A percentile compares a stretch with the other conserved stretches of the same genome.
Conservation (phyloP, 2,888 invertebrate genomes). For the Adelphocoris suturalis region DNA sequence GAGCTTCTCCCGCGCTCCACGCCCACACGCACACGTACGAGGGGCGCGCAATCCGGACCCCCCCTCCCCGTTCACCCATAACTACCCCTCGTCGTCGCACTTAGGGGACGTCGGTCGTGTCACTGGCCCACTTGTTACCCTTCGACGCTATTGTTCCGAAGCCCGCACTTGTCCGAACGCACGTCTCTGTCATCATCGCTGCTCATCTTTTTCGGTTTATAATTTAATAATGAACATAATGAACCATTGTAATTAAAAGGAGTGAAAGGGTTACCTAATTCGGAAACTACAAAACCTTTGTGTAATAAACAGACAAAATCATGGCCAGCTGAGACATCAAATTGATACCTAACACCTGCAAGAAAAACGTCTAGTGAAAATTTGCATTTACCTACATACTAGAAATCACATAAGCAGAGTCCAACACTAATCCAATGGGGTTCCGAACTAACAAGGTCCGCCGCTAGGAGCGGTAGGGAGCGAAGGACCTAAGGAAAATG, state of each 20-base stretch:
- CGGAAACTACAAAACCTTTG: no score
- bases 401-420: no score
- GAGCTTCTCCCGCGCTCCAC: slow-evolving; percentile 46
- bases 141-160: slow-evolving; percentile 3
- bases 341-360: no score
- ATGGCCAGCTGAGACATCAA: no score
- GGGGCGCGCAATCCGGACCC: slow-evolving; percentile 43
- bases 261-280: no score
- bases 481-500: no score
- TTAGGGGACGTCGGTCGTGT: background rate
- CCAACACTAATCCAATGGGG: no score
- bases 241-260: background rate
- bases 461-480: no score
- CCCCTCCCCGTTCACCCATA: background rate
- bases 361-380: no score
- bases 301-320: no score
- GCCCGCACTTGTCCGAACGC: slow-evolving; percentile 2
- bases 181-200: background rate
- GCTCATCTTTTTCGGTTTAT: background rate
- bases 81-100: slow-evolving; percentile 21
- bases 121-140: slow-evolving; percentile 59
- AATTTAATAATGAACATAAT: background rate
- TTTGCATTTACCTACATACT: no score
- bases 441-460: no score
- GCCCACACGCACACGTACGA: slow-evolving; percentile 55